Evolutionary conservation across 92 coral and sea anemone genomes (phyloP).

Genomic region (Plumapathes pennacea): DNA sequence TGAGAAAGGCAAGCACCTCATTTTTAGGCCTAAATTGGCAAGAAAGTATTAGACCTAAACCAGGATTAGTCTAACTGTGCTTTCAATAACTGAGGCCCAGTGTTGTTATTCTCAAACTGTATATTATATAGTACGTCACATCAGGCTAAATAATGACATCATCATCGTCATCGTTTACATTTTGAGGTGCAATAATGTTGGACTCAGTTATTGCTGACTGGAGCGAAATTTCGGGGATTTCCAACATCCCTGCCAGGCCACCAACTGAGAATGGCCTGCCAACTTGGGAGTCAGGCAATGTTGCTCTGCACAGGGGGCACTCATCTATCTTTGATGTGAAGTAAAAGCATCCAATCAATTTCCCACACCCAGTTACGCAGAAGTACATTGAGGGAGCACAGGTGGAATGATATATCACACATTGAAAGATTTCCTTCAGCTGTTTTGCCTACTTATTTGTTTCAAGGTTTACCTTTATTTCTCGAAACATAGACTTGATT

Average conservation of each 20-base stretch:
- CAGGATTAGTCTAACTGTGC: too few relatives aligned
- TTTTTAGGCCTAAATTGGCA: too few relatives aligned
- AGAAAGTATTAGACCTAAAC: too few relatives aligned
- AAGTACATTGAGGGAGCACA: conserved; percentile 10
- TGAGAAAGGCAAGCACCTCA: too few relatives aligned
- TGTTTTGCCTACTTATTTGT: not conserved
- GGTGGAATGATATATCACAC: conserved; percentile 1
- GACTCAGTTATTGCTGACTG: not conserved
- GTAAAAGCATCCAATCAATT: conserved; percentile 19
- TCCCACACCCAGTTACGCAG: conserved; percentile 20
- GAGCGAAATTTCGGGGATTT: conserved; percentile 1
- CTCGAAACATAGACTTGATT: conserved; percentile 4
- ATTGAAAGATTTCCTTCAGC: not conserved
- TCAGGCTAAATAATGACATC: not conserved
- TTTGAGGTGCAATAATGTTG: not conserved
- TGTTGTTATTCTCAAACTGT: too few relatives aligned
- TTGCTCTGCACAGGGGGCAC: conserved; percentile 10
- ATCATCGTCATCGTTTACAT: not conserved
- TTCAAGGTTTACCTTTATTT: not conserved
- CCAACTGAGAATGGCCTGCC: conserved; percentile 4
- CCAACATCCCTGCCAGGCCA: conserved; percentile 8
- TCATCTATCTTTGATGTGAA: conserved; percentile 12
- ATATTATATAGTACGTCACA: too few relatives aligned
- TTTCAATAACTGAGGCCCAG: too few relatives aligned
- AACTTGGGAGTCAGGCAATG: conserved; percentile 1